Conservation (phyloP, 2,113 vertebrate genomes). For the Suncus etruscus region DNA sequence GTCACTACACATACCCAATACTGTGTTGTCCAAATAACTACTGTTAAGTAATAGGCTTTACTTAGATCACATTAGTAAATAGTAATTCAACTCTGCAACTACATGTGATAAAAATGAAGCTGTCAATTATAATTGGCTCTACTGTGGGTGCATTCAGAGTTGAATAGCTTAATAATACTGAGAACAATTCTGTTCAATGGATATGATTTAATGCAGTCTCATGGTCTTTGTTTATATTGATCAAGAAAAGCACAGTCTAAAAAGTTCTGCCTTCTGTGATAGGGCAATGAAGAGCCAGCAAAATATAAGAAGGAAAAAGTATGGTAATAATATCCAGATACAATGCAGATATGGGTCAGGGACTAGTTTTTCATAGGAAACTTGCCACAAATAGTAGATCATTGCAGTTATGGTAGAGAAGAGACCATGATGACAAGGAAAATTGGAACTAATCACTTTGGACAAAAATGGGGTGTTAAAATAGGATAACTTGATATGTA, state of each 20-base stretch:
- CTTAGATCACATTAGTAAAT: not conserved
- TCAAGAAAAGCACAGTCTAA: not conserved
- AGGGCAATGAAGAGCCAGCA: too few species aligned
- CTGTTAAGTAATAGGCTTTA: not conserved
- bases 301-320: too few species aligned
- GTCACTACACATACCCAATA: too few species aligned
- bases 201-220: not conserved
- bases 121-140: not conserved
- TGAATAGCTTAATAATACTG: not conserved
- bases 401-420: too few species aligned
- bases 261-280: not conserved
- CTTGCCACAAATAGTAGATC: too few species aligned
- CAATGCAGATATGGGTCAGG: too few species aligned
- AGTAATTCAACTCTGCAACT: not conserved
- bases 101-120: not conserved
- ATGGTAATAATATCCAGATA: too few species aligned
- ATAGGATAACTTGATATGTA: too few species aligned
- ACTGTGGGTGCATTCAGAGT: rapidly evolving
- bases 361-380: too few species aligned
- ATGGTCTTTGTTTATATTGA: not conserved
- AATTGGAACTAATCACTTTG: too few species aligned
- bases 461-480: too few species aligned
- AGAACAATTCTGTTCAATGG: not conserved
- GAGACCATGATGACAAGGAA: too few species aligned
- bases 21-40: not conserved